Conservation (phyloP, 2,797 vertebrate genomes). For the Diceros bicornis region DNA sequence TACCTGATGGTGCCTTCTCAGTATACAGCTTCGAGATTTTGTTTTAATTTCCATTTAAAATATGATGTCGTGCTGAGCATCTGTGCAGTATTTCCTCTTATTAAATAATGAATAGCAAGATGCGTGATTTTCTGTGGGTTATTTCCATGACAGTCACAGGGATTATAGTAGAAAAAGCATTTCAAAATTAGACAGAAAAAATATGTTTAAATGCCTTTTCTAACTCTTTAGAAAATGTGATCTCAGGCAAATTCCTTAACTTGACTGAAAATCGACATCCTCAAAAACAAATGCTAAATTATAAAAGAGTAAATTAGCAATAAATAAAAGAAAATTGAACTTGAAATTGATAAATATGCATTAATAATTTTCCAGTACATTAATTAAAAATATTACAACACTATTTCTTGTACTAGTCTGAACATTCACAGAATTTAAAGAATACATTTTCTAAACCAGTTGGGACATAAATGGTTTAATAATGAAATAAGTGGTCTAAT, state of each 20-base stretch:
- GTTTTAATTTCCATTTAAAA: slow-evolving; percentile 11
- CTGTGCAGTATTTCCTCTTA: neutral
- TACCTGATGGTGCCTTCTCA: neutral
- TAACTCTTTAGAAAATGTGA: neutral
- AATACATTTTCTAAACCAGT: neutral
- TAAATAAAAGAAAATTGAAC: neutral
- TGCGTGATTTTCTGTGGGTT: neutral
- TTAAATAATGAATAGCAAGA: neutral
- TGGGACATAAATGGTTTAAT: neutral
- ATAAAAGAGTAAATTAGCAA: neutral
- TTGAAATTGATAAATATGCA: neutral
- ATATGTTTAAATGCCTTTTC: neutral
- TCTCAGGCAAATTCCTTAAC: neutral
- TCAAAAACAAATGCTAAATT: neutral
- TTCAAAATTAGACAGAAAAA: neutral
- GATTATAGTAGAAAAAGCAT: neutral
- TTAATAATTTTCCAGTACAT: neutral
- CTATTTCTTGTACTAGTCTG: neutral
- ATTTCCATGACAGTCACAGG: neutral
- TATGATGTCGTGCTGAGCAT: neutral
- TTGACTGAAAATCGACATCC: neutral
- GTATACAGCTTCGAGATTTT: neutral
- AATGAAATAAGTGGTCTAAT: neutral
- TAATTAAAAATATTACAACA: neutral
- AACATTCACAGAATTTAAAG: neutral